Evolutionary conservation across 2,113 vertebrate genomes (phyloP), one percentile per base, ranked within the genome.

Genomic region (Lasiurus cinereus): DNA sequence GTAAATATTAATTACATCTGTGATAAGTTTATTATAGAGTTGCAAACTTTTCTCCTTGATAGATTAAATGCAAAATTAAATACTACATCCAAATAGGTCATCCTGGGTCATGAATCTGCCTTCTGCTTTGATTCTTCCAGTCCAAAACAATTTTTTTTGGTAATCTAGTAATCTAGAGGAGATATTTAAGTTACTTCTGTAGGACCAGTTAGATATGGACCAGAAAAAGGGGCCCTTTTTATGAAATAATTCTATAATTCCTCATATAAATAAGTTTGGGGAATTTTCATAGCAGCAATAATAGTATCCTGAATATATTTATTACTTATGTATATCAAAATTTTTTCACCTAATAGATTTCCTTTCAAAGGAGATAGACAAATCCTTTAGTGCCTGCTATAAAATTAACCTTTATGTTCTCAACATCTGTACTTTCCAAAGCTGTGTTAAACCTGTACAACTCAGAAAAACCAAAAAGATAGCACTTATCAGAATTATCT

Each of bases 21-120:
- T 54, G 22, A 56, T 43, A 77, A 82, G 12, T 96, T 78, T 79
- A 33, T 87, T 79, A 83, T n/a, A 77, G 8, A 50, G n/a, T 86
- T 74, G 1, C 1, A 89, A 67, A 6, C 8, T 64, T 72, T 83
- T 83, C n/a, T 96, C 21, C 33, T 43, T 9, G 66, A 4, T 13
- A 48, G 16, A 8, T 64, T 50, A 82, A 93, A 91, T 29, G 9
- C 33, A 67, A 93, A 77, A 70, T 76, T 84, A 95, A 91, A 76
- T 64, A 70, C 50, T 52, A 4, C 8, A 89, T 21, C 72, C 88
- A 22, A 80, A 46, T 31, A 85, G 50, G 2, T 66, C 24, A 79
- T 82, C 62, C 6, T 70, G 33, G 52, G 52, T 89, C 16, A 46
- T 86, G 6, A 79, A 79, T 79, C n/a, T 91, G 10, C 6, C 9